Base-by-base conservation (phyloP, 2,797 vertebrate genomes). In the Coilia nasus region DNA sequence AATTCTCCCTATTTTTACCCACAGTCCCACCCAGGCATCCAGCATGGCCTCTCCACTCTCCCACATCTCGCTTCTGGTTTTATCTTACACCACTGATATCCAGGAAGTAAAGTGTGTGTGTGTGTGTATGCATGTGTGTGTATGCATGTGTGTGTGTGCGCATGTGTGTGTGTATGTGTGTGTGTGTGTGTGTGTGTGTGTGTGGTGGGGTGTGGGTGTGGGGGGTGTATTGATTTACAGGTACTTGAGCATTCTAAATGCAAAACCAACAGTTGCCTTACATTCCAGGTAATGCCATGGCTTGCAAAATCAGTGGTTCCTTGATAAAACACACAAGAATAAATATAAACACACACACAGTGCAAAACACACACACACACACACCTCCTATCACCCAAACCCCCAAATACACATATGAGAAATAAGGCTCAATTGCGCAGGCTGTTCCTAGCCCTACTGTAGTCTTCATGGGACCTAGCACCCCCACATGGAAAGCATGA, bases 281-380 rank as follows among this genome's bases (percentile, higher is more conserved):
- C 0, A 31, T 28, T 71, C 64, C 28, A 71, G 25, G 25, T 10
- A 71, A 71, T 1, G 14, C 25, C 28, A 71, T 25, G 3, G 25
- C 10, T 71, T 71, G 64, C 64, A 35, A 71, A 71, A 28, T 15
- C 14, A 31, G 28, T 71, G 23, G 25, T 67, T 14, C 28, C 25
- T 5, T 5, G 14, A 71, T 14, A 3, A 14, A 71, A 71, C 28
- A 15, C 28, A 67, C 25, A 28, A 7, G 11, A 71, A 71, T 25
- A 31, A 31, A 71, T 71, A 31, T 14, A 12, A 62, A 64, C 12
- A 12, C 47, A 50, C 47, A 50, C 47, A 50, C 0, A 3, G 19
- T 91, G 92, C n/a, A 84, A 85, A 85, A 90, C 47, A 50, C 56
- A 57, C 56, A 3, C 56, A 41, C 91, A 88, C 88, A 87, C 80